Conservation (phyloP, 2,888 invertebrate species). For the Drosophila kanekoi region DNA sequence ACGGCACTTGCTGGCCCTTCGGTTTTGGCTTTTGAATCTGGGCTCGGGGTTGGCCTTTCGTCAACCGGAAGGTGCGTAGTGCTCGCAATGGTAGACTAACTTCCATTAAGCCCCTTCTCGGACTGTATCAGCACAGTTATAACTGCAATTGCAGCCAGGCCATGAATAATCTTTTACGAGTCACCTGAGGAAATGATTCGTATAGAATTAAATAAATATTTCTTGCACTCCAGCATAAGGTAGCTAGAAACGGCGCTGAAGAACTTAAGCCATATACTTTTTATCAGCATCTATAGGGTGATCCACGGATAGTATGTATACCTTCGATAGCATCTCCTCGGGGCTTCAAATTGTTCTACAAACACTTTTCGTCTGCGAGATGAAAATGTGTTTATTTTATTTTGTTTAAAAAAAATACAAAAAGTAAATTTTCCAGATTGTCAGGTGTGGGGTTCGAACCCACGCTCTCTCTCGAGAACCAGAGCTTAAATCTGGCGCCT, state of each 20-base stretch:
- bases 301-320: too few relatives aligned
- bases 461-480: conserved; percentile 93
- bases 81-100: conserved; percentile 47
- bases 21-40: conserved; percentile 26
- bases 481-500: conserved; percentile 94
- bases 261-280: too few relatives aligned
- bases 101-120: conserved; percentile 35
- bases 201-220: too few relatives aligned
- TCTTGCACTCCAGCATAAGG: too few relatives aligned
- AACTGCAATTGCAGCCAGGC: conserved; percentile 27
- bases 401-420: conserved; percentile 29
- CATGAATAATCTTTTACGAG: conserved; percentile 26
- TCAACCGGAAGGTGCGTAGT: conserved; percentile 61
- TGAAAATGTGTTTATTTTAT: neutral
- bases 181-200: conserved; percentile 11
- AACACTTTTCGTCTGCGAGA: neutral
- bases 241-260: too few relatives aligned
- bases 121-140: conserved; percentile 4
- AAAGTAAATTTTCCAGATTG: conserved; percentile 49
- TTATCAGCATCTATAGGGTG: too few relatives aligned
- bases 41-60: conserved; percentile 28
- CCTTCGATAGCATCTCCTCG: too few relatives aligned
- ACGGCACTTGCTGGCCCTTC: conserved; percentile 62
- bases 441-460: conserved; percentile 94
- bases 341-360: too few relatives aligned